Percentiles rank a stretch among this genome's conserved stretches.
Conservation (phyloP, 1,140 invertebrate genomes). For the Drosophila azteca region DNA sequence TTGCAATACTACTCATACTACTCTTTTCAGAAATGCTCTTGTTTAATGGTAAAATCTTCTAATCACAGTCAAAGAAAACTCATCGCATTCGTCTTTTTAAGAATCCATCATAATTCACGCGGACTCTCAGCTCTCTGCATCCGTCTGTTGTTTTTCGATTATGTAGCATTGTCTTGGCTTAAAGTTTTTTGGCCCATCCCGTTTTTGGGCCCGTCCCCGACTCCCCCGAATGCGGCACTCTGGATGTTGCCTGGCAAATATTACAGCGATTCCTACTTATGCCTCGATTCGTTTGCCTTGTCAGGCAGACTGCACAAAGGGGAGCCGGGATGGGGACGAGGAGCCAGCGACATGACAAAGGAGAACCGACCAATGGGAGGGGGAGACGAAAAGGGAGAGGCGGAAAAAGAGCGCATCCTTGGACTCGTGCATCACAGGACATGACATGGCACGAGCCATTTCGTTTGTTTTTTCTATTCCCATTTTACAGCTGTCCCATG, state of each 20-base stretch:
- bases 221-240: constrained; percentile 16
- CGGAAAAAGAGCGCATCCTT: constrained; percentile 44
- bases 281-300: constrained; percentile 77
- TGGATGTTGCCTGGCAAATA: constrained; percentile 62
- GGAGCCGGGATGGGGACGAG: not conserved
- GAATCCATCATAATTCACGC: constrained; percentile 48
- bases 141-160: constrained; percentile 50
- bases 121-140: constrained; percentile 16
- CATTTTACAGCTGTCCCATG: constrained; percentile 47
- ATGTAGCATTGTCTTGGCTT: constrained; percentile 70
- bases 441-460: constrained; percentile 81
- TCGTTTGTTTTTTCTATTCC: constrained; percentile 75
- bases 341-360: constrained; percentile 58
- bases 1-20: no score
- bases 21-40: no score
- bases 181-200: constrained; percentile 42
- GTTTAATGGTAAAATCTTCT: constrained; percentile 7
- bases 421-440: constrained; percentile 73
- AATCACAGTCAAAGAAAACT: constrained; percentile 34
- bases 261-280: constrained; percentile 80
- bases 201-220: not conserved
- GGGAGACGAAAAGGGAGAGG: constrained; percentile 29
- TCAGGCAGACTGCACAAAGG: constrained; percentile 47
- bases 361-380: constrained; percentile 14
- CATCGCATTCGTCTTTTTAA: constrained; percentile 1